phyloP scores from a whole-genome alignment of 2,888 invertebrate species.

The Microctonus aethiopoides region DNA sequence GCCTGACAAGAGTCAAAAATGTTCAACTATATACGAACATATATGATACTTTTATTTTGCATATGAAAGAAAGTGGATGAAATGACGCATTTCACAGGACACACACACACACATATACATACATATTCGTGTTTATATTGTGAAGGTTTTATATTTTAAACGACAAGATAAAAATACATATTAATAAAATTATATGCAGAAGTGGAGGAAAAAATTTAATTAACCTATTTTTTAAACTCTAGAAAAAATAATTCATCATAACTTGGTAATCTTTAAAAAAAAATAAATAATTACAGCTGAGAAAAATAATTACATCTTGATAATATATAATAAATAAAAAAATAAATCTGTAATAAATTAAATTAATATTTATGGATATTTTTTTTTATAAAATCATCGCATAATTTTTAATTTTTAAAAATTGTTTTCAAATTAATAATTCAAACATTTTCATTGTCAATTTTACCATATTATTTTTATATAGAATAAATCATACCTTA shows the following conservation, averaged over 20 bases:
- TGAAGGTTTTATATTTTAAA: neutral
- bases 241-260: neutral
- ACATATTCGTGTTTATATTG: neutral
- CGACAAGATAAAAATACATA: neutral
- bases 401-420: no score
- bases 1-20: constrained; percentile 1
- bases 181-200: neutral
- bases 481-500: no score
- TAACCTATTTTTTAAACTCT: neutral
- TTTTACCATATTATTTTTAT: no score
- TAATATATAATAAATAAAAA: no score
- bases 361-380: no score
- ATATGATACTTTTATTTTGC: neutral
- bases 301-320: no score
- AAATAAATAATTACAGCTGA: no score
- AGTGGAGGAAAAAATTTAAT: neutral
- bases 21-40: neutral
- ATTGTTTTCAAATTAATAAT: no score
- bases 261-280: neutral
- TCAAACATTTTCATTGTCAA: no score
- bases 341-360: no score
- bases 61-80: neutral
- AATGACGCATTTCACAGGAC: no score
- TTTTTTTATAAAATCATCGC: no score
- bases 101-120: neutral